These are phyloP conservation scores for Micromys minutus DNA, from an alignment of 2,113 vertebrate species.

Conservation along the genomic window DNA sequence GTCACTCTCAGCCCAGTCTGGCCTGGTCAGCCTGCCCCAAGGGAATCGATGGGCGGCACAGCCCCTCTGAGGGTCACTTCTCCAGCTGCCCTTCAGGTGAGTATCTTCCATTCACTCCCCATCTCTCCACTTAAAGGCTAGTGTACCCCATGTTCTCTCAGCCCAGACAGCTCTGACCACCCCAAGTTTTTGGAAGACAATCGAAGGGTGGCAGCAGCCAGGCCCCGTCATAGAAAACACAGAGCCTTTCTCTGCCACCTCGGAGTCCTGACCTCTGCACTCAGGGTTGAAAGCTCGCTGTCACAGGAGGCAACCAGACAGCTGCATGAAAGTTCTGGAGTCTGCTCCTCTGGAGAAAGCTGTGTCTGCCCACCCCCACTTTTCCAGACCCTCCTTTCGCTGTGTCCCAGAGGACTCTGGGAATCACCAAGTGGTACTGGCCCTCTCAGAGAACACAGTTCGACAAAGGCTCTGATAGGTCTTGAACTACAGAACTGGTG, in stretches of 20 bases:
- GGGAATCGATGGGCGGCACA: conserved; percentile 83
- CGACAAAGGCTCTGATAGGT: background rate
- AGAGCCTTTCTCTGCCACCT: background rate
- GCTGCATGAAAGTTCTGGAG: rapidly evolving
- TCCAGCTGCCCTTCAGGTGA: conserved; percentile 78
- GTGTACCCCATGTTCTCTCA: rapidly evolving
- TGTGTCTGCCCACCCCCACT: too few relatives aligned
- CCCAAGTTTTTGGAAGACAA: background rate
- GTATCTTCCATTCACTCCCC: background rate
- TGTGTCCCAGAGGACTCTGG: background rate
- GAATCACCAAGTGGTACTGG: background rate
- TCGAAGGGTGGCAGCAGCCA: background rate
- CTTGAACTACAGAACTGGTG: background rate
- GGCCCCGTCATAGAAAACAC: rapidly evolving
- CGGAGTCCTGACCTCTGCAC: background rate
- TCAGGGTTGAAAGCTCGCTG: background rate
- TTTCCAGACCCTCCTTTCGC: background rate
- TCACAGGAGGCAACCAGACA: background rate
- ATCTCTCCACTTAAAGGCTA: too few relatives aligned
- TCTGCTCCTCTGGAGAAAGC: background rate
- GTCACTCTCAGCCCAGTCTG: conserved; percentile 15
- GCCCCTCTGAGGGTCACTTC: conserved; percentile 84
- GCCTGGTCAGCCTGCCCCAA: conserved; percentile 59
- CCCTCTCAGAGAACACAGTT: background rate
- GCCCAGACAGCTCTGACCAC: background rate